Conservation (phyloP, 2,113 vertebrate species). For the Laticauda colubrina region DNA sequence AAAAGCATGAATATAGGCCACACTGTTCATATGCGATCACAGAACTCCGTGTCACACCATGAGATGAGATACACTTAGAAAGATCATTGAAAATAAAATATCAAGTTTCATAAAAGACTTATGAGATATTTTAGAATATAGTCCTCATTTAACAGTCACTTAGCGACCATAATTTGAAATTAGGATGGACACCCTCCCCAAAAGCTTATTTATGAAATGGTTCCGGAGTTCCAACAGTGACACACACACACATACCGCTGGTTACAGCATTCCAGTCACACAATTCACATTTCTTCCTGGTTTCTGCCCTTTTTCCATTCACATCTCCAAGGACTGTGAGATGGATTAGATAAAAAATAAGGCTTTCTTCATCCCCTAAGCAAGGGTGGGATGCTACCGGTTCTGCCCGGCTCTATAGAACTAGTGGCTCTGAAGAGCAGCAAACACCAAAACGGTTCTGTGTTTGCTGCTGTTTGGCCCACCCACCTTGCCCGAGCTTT, state of each 20-base stretch:
- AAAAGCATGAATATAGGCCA: not conserved
- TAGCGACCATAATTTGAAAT: not conserved
- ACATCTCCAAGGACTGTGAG: not conserved
- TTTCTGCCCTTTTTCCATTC: not conserved
- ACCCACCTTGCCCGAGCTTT: no score
- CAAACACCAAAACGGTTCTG: no score
- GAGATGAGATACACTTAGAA: not conserved
- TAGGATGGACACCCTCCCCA: not conserved
- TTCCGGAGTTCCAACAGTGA: not conserved
- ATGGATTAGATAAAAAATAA: not conserved
- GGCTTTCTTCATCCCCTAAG: not conserved
- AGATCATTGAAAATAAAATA: not conserved
- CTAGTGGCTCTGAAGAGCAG: no score
- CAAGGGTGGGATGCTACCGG: no score
- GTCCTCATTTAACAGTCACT: not conserved
- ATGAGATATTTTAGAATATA: not conserved
- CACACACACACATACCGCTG: no score
- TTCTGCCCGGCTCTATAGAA: no score
- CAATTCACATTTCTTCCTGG: accelerated
- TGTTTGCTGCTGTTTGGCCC: no score
- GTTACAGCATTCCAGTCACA: not conserved
- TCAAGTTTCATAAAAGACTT: not conserved
- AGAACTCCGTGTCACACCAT: not conserved
- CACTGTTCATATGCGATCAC: not conserved
- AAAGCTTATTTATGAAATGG: not conserved